Conservation (phyloP, 2,888 invertebrate species). For the Microdon myrmicae region DNA sequence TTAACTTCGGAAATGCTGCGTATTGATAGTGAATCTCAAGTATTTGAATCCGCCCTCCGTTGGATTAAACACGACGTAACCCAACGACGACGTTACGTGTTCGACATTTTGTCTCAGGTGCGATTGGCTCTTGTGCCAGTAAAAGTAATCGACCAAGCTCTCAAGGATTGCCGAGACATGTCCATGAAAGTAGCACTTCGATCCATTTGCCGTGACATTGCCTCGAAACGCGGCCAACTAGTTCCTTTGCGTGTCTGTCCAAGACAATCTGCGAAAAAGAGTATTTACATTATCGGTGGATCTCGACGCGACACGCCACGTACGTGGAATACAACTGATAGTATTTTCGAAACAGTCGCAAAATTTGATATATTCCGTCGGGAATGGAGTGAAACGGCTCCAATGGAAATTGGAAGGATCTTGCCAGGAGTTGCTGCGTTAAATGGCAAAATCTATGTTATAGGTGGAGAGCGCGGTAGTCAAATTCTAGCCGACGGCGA, state of each 20-base stretch:
- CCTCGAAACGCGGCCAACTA: constrained; percentile 78
- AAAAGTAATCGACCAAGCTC: constrained; percentile 80
- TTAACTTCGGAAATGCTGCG: constrained; percentile 86
- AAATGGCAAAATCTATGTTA: constrained; percentile 87
- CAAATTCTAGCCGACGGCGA: constrained; percentile 90
- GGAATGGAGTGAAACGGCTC: constrained; percentile 82
- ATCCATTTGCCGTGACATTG: constrained; percentile 81
- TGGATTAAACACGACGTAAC: constrained; percentile 88
- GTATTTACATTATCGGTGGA: constrained; percentile 89
- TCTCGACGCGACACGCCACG: constrained; percentile 81
- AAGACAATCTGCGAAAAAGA: constrained; percentile 85
- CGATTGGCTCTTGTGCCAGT: constrained; percentile 85
- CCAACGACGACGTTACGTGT: constrained; percentile 82
- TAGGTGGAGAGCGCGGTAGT: constrained; percentile 91
- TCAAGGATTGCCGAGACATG: constrained; percentile 81
- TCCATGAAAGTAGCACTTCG: constrained; percentile 83
- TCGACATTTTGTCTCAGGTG: constrained; percentile 84
- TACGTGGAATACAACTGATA: constrained; percentile 82
- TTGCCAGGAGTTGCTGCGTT: constrained; percentile 87
- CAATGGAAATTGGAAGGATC: constrained; percentile 86
- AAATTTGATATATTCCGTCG: constrained; percentile 77
- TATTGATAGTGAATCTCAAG: constrained; percentile 90
- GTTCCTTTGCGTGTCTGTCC: constrained; percentile 82
- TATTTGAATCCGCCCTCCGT: constrained; percentile 84
- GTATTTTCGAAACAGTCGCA: constrained; percentile 84